Base-by-base conservation (phyloP, 2,113 vertebrate genomes). In the Emberiza fucata region DNA sequence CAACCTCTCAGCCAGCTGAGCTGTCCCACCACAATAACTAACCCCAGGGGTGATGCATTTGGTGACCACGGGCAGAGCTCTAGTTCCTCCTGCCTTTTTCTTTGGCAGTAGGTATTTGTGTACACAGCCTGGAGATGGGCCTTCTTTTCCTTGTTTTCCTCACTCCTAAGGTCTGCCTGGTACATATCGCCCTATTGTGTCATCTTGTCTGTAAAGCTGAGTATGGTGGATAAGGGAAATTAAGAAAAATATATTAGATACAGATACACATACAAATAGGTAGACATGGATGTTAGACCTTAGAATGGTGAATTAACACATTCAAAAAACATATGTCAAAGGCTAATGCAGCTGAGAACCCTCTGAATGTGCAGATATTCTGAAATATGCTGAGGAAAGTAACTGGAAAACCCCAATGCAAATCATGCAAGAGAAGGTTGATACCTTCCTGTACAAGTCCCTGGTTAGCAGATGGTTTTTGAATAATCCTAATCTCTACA, bases 61-160 rank as follows among this genome's bases (percentile, higher is more conserved):
- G 29, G 28, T 61, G 56, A 66, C 28, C 12, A n/a, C 0, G 0
- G 47, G 28, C 10, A 76, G 53, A 71, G 16, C 17, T 75, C 45
- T 66, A 29, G 28, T 27, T 91, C 19, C 16, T 79, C 31, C 24
- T 53, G n/a, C 23, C 14, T 94, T 79, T 88, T 72, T 25, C 17
- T n/a, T 37, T 65, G 37, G 5, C 11, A 20, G 25, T 48, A 25
- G 6, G 8, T 37, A 33, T 35, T 39, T 35, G 6, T 2, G 2
- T 47, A 28, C 59, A 25, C 10, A 35, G 2, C 12, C 28, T 77
- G 44, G 20, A 44, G 27, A 8, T 12, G 3, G 50, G 29, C n/a
- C 39, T 73, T 22, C 28, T 90, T 73, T 65, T 23, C 24, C 35
- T 21, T 33, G 40, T 22, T 77, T 45, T 24, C 31, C 35, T 47